Conservation (phyloP, 2,888 invertebrate species). For the Drosophila demipolita region DNA sequence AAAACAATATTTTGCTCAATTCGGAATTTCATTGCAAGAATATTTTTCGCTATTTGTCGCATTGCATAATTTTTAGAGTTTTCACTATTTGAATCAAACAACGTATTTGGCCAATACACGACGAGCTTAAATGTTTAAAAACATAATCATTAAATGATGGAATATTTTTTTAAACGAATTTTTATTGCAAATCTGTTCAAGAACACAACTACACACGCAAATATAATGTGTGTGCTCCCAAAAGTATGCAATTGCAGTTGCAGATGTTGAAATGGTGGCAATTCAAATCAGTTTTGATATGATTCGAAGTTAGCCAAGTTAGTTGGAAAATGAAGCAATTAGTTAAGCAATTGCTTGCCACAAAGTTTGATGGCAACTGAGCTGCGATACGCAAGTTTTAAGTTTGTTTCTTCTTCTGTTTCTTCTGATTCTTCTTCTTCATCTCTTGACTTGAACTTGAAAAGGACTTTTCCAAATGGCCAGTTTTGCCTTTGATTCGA, state of each 20-base stretch:
- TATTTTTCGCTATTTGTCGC: not conserved
- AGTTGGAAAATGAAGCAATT: too few relatives aligned
- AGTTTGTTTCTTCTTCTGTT: not conserved
- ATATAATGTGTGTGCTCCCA: slow-evolving; percentile 19
- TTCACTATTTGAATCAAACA: not conserved
- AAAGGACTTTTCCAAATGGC: not conserved
- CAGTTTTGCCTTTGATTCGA: not conserved
- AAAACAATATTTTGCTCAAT: not conserved
- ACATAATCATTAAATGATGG: not conserved
- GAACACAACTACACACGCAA: not conserved
- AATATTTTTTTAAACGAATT: not conserved
- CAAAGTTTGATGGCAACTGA: not conserved
- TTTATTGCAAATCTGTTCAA: not conserved
- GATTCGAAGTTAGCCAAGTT: too few relatives aligned
- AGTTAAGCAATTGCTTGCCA: not conserved
- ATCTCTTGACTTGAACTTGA: not conserved
- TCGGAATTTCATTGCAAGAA: not conserved
- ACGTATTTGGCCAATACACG: too few relatives aligned
- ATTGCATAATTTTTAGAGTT: not conserved
- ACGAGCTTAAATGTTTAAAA: not conserved
- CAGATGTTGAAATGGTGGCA: not conserved
- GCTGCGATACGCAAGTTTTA: not conserved
- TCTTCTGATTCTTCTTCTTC: not conserved
- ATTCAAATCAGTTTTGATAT: not conserved
- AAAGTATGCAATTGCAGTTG: slow-evolving; percentile 28